Evolutionary conservation across 2,888 invertebrate genomes (phyloP).

Genomic region (Phytoseiulus persimilis): DNA sequence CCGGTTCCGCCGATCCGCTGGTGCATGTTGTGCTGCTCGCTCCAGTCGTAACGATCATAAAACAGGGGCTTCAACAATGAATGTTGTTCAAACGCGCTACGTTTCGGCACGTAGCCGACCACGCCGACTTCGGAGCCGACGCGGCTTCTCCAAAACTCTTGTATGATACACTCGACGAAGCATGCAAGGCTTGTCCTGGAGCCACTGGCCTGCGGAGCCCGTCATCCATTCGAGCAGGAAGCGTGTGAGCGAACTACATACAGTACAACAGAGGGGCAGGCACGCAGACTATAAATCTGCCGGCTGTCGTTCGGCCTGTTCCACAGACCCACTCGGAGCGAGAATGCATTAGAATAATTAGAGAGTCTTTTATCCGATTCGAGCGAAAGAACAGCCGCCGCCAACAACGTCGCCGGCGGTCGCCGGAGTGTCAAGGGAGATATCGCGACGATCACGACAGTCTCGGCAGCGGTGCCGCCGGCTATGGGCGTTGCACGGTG

Average conservation of each 20-base stretch:
- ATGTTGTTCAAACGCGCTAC: not conserved
- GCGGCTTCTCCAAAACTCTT: not conserved
- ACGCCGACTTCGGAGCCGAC: not conserved
- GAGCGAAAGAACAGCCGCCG: not conserved
- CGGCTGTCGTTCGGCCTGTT: not conserved
- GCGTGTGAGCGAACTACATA: not conserved
- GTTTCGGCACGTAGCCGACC: not conserved
- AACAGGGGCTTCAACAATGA: not conserved
- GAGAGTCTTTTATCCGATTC: not conserved
- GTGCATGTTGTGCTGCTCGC: not conserved
- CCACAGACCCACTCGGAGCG: not conserved
- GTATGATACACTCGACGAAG: not conserved
- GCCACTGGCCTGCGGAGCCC: not conserved
- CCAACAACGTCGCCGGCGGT: not conserved
- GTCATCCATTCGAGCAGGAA: not conserved
- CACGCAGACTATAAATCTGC: constrained; percentile 5
- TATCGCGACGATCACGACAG: not conserved
- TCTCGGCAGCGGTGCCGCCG: not conserved
- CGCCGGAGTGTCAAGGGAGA: not conserved
- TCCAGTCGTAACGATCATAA: not conserved
- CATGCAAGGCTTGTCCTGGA: not conserved
- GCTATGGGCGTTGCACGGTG: too few relatives aligned
- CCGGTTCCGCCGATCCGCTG: too few relatives aligned
- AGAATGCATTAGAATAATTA: constrained; percentile 5
- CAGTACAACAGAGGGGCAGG: not conserved